Conservation (phyloP, 2,797 vertebrate species). For the Anabas testudineus region DNA sequence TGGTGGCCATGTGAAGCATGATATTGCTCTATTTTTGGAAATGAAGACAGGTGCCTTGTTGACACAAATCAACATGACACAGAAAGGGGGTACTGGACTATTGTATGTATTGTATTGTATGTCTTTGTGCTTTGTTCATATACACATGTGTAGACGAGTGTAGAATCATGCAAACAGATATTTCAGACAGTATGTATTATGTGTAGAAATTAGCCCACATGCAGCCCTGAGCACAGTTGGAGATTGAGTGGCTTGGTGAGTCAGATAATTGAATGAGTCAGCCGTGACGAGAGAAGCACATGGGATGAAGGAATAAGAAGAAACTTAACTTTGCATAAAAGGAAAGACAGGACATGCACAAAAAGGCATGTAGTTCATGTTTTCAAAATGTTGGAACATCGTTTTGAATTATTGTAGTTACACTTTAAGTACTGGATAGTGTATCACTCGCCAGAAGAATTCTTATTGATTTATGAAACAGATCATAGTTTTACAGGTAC, state of each 20-base stretch:
- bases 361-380: constrained; percentile 12
- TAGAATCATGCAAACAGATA: background rate
- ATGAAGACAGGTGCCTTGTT: constrained; percentile 75
- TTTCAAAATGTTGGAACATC: constrained; percentile 8
- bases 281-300: constrained; percentile 67
- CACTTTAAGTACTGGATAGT: background rate
- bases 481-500: background rate
- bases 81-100: constrained; percentile 36
- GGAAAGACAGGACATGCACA: constrained; percentile 24
- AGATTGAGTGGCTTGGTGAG: constrained; percentile 76
- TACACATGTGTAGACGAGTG: background rate
- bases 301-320: constrained; percentile 50
- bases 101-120: background rate
- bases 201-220: constrained; percentile 51
- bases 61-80: constrained; percentile 67
- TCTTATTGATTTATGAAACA: constrained; percentile 1
- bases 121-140: background rate
- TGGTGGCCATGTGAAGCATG: constrained; percentile 32
- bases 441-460: background rate
- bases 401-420: constrained; percentile 2
- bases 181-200: background rate
- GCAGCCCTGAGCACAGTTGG: constrained; percentile 67
- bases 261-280: constrained; percentile 85
- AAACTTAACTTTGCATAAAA: constrained; percentile 52
- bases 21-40: constrained; percentile 72